Base-by-base conservation (phyloP, 1,140 invertebrate genomes). In the Helicoverpa zea region DNA sequence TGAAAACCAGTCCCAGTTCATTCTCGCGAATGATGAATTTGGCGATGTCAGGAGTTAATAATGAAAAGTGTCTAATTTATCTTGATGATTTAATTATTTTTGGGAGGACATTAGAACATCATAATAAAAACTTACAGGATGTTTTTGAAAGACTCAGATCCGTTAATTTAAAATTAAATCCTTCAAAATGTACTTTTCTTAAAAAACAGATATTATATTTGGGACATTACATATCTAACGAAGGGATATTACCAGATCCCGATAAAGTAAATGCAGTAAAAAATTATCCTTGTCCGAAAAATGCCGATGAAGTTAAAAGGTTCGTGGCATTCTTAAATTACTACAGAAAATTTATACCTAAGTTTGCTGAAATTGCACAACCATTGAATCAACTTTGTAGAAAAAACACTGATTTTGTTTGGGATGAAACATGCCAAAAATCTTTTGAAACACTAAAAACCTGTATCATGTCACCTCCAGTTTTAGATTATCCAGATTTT, bases 251-350 rank as follows among this genome's bases (percentile, higher is more conserved):
- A 61, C 92, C 95, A 0, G 88, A 95, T 82, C 92, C 90, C 11
- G 68, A 86, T 5, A 96, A 95, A 90, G 86, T 94, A 10, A 1
- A 76, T 80, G 75, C 82, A 83, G 7, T 95, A 9, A 68, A 83
- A 80, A 86, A 94, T 11, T 95, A 90, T 82, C 91, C 94, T 9
- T 61, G 52, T 18, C 93, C 94, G 4, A 92, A 83, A 83, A 91
- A 84, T 66, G 9, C 58, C 2, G 92, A 92, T 74, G 82, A 95
- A 43, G 79, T 95, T 13, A 92, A 91, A 88, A 79, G 82, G 77
- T 96, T 96, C 81, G 70, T 96, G 52, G 95, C 95, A 47, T 75
- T 95, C n/a, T 70, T 77, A 2, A 89, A 91, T 4, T 95, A 93
- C 83, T 95, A 95, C 77, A 23, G 93, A 18, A 83, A 83, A 61